Percentiles rank a stretch among this genome's conserved stretches.
phyloP scores from a whole-genome alignment of 2,797 vertebrate species.

The Hyperoplus lanceolatus region DNA sequence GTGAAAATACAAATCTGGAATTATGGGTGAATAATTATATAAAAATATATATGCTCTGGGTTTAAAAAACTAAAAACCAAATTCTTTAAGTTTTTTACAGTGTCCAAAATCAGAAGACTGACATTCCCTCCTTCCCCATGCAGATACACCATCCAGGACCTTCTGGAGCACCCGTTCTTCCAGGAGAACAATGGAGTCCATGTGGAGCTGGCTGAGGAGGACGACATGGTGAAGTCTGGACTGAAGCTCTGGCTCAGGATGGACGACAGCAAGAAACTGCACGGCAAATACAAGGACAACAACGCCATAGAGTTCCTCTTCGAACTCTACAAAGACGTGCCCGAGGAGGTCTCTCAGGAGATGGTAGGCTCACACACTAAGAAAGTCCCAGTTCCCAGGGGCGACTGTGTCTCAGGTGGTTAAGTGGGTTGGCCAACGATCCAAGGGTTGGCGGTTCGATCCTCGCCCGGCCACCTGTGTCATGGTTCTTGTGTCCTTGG shows the following conservation, averaged over 20 bases:
- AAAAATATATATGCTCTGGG: not conserved
- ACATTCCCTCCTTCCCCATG: not conserved
- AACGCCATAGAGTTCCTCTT: conserved; percentile 98
- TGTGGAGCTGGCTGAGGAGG: conserved; percentile 96
- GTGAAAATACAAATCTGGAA: not conserved
- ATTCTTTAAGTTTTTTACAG: not conserved
- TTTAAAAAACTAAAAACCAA: not conserved
- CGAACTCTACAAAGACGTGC: conserved; percentile 95
- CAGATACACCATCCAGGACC: conserved; percentile 97
- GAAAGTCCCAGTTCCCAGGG: not conserved
- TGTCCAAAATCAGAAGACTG: not conserved
- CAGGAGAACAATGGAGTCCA: conserved; percentile 96
- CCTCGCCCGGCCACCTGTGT: no score
- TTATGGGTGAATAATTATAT: not conserved
- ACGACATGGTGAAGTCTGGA: conserved; percentile 91
- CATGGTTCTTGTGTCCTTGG: no score
- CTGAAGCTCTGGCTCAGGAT: conserved; percentile 98
- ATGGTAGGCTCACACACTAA: conserved; percentile 87
- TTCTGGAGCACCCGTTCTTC: conserved; percentile 96
- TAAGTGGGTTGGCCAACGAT: no score
- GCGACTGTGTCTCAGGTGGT: no score
- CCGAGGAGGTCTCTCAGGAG: conserved; percentile 97
- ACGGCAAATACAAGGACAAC: conserved; percentile 98
- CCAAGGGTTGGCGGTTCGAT: no score
- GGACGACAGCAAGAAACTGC: conserved; percentile 94